Evolutionary conservation across 2,113 vertebrate genomes (phyloP).

Genomic region (Serilophus lunatus): DNA sequence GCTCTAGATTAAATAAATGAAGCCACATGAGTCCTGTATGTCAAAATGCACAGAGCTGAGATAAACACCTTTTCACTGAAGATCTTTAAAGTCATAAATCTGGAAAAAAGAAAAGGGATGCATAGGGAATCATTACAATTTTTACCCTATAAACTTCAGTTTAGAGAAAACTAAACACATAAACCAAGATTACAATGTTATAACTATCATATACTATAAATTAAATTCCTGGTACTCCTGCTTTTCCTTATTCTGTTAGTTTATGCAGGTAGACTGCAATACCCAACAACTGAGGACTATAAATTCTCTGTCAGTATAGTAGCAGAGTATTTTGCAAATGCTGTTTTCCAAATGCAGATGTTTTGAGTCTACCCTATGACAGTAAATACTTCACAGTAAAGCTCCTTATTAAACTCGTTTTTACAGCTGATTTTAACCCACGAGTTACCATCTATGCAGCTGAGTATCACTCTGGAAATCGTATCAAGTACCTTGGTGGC

Average conservation of each 20-base stretch:
- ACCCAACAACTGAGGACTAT: background rate
- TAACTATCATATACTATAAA: background rate
- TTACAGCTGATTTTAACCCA: background rate
- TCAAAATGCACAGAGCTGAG: background rate
- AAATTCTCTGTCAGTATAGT: background rate
- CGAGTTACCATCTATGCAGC: background rate
- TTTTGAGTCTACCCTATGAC: background rate
- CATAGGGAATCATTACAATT: background rate
- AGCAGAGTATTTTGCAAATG: background rate
- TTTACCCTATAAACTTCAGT: background rate
- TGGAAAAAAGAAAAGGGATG: background rate
- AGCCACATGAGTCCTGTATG: background rate
- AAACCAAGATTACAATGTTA: constrained; percentile 22
- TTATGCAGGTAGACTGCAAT: background rate
- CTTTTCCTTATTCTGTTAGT: background rate
- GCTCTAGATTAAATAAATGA: constrained; percentile 18
- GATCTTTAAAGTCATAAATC: background rate
- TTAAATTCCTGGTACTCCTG: background rate
- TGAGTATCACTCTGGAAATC: constrained; percentile 4
- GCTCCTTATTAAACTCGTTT: background rate
- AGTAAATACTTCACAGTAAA: background rate
- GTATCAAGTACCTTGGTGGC: background rate
- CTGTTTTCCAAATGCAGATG: background rate
- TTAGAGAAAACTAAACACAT: constrained; percentile 43
- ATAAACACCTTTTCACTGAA: constrained; percentile 6